Base-by-base conservation (phyloP, 2,888 invertebrate species). In the Mythimna lalbum region DNA sequence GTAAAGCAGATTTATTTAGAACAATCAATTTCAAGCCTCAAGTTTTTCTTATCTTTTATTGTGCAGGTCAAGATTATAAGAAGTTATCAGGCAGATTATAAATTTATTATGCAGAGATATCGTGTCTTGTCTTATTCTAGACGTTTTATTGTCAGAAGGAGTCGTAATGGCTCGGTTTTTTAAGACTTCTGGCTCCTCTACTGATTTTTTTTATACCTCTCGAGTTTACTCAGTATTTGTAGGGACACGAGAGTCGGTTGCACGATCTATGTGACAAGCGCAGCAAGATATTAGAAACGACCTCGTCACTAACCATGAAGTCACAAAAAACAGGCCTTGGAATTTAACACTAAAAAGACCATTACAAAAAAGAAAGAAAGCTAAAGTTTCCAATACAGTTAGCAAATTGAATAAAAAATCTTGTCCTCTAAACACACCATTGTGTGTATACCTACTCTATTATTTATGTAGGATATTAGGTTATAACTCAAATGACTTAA, bases 311-410 rank as follows among this genome's bases (percentile, higher is more conserved):
- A 83, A 73, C 77, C 83, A 85, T 80, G 73, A 69, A 72, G 43
- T 36, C 61, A 73, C 66, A 76, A 85, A 72, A 80, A 78, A 71
- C 60, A 33, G 49, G 71, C 83, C 82, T 81, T 80, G 80, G 63
- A 52, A 79, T 79, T 52, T 49, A 60, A 62, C 53, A 69, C 61
- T 63, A 70, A 68, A 83, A 76, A 80, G 55, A 56, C 27, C 59
- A 81, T 59, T 56, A 69, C 52, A 82, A 84, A n/a, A 84, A 62
- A 69, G 47, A 80, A 73, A 78, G 78, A 84, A 80, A 80, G 74
- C 60, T 62, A 17, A 21, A 67, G n/a, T 47, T 81, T 53, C 36
- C 56, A 81, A 63, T 68, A 79, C 74, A 59, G 70, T 75, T 75
- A 68, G 23, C 31, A 50, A 83, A 80, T 62, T 47, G 56, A 61